phyloP scores from a whole-genome alignment of 2,888 invertebrate species.

The Andrena marginata region DNA sequence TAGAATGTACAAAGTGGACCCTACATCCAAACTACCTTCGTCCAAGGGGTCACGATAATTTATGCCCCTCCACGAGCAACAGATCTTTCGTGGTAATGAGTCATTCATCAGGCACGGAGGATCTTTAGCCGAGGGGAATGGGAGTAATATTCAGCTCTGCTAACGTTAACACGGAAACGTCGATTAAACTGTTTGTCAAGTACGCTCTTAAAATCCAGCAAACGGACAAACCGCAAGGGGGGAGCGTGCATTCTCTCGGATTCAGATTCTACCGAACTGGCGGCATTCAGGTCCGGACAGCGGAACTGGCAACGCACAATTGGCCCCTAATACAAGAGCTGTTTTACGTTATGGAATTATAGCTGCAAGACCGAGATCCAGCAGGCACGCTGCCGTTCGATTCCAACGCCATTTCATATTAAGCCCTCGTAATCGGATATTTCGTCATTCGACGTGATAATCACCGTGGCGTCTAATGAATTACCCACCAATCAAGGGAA shows the following conservation, averaged over 20 bases:
- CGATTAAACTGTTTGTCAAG: conserved; percentile 15
- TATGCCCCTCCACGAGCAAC: too few species aligned
- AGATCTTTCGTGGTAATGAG: too few species aligned
- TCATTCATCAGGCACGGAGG: not conserved
- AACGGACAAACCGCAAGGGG: conserved; percentile 25
- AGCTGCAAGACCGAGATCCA: conserved; percentile 17
- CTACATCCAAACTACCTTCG: too few species aligned
- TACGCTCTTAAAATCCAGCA: conserved; percentile 14
- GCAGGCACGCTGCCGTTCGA: not conserved
- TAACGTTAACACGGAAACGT: not conserved
- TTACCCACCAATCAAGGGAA: not conserved
- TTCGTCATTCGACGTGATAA: conserved; percentile 8
- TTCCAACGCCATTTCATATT: conserved; percentile 1
- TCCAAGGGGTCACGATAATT: too few species aligned
- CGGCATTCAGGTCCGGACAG: conserved; percentile 16
- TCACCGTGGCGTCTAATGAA: not conserved
- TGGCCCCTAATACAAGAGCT: conserved; percentile 24
- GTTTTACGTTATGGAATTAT: conserved; percentile 33
- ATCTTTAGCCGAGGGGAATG: not conserved
- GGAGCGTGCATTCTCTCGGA: conserved; percentile 7
- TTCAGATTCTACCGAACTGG: conserved; percentile 19
- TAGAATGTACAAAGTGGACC: too few species aligned
- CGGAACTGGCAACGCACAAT: conserved; percentile 18
- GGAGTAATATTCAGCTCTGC: not conserved
- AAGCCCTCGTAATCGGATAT: conserved; percentile 1